Percentiles rank a stretch among this genome's conserved stretches.
These are phyloP conservation scores for Hybognathus amarus DNA, from an alignment of 2,797 vertebrate genomes.

Conservation along the genomic window DNA sequence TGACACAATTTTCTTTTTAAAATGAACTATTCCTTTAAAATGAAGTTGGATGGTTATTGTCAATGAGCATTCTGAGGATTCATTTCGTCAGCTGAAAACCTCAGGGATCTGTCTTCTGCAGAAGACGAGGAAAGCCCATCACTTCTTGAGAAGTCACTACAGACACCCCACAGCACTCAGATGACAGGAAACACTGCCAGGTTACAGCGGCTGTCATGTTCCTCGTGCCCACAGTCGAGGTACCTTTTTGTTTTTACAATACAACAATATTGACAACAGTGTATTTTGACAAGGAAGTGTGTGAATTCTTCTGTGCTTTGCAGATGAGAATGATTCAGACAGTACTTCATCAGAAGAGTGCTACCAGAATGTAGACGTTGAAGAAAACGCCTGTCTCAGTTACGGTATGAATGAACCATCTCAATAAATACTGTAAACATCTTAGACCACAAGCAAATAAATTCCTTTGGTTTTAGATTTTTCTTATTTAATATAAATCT, in stretches of 20 bases:
- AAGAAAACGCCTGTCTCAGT: neutral
- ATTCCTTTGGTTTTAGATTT: neutral
- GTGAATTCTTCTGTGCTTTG: constrained; percentile 3
- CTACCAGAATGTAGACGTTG: constrained; percentile 53
- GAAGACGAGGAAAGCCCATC: constrained; percentile 45
- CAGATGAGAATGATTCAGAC: constrained; percentile 49
- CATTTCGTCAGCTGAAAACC: neutral
- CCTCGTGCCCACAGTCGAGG: constrained; percentile 40
- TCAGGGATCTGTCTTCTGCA: constrained; percentile 16
- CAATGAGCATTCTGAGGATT: neutral
- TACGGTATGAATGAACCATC: constrained; percentile 41
- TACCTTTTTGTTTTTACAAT: constrained; percentile 1
- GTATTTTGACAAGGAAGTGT: neutral
- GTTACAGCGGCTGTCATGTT: constrained; percentile 7
- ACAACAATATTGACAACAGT: neutral
- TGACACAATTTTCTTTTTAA: no score
- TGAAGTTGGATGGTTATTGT: neutral
- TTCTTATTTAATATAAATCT: neutral
- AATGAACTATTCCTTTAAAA: no score
- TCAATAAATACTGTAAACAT: neutral
- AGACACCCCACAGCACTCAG: constrained; percentile 34
- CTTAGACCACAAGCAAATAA: neutral
- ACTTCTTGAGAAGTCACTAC: constrained; percentile 36
- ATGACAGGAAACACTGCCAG: constrained; percentile 40
- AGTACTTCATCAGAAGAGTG: constrained; percentile 64